Conservation (phyloP, 2,888 invertebrate species). For the Apamea anceps region DNA sequence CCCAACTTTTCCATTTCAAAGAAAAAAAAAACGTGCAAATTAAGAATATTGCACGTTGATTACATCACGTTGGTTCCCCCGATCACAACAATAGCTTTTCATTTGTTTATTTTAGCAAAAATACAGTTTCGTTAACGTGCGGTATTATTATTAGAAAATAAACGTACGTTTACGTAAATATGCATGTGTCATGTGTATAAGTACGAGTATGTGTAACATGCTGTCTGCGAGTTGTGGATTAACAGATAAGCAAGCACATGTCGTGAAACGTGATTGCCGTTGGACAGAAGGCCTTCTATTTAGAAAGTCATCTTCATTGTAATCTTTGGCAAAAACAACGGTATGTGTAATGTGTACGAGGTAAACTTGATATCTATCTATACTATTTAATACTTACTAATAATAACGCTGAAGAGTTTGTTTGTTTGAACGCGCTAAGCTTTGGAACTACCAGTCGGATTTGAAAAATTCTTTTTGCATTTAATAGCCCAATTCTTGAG, state of each 20-base stretch:
- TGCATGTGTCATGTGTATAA: constrained; percentile 5
- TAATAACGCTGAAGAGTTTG: too few species aligned
- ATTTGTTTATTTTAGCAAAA: constrained; percentile 18
- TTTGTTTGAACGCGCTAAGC: neutral
- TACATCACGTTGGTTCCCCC: constrained; percentile 34
- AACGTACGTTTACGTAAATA: neutral
- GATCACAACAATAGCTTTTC: neutral
- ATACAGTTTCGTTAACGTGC: constrained; percentile 1
- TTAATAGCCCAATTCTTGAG: too few species aligned
- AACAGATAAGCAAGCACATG: constrained; percentile 51
- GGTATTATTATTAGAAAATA: neutral
- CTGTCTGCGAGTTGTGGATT: constrained; percentile 40
- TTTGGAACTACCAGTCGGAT: neutral
- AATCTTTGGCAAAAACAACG: constrained; percentile 27
- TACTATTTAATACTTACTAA: too few species aligned
- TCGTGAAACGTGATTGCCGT: constrained; percentile 20
- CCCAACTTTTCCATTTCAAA: neutral
- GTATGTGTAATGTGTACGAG: neutral
- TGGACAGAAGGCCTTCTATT: constrained; percentile 34
- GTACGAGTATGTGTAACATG: constrained; percentile 3
- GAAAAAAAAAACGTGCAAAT: constrained; percentile 38
- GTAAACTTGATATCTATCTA: neutral
- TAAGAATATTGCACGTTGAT: constrained; percentile 45
- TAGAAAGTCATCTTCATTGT: constrained; percentile 39
- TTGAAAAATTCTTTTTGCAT: neutral